Percentiles rank a stretch among this genome's conserved stretches.
Evolutionary conservation across 2,888 invertebrate species (phyloP).

Genomic region (Hyppa rectilinea): DNA sequence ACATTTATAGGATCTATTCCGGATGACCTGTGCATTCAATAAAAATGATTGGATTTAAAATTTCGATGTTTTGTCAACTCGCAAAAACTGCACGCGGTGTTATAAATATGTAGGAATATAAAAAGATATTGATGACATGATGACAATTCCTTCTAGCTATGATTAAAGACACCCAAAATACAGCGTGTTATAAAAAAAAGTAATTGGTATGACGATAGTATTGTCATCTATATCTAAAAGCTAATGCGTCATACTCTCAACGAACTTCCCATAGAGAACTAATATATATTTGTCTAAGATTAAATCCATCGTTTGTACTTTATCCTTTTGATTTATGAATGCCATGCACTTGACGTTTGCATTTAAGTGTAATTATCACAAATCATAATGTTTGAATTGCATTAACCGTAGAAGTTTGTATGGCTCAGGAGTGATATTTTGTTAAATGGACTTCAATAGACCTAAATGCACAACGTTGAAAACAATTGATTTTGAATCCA

Average conservation of each 20-base stretch:
- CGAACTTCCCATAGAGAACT: constrained; percentile 34
- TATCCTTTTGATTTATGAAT: constrained; percentile 74
- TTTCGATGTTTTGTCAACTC: not conserved
- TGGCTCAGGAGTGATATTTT: constrained; percentile 67
- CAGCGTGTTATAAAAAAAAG: not conserved
- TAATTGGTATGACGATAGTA: not conserved
- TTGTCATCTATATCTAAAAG: constrained; percentile 7
- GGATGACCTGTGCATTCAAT: not conserved
- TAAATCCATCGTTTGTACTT: constrained; percentile 66
- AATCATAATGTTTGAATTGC: constrained; percentile 81
- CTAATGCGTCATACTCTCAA: constrained; percentile 30
- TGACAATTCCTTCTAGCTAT: not conserved
- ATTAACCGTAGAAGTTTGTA: constrained; percentile 72
- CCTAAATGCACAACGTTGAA: constrained; percentile 12
- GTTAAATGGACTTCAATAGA: constrained; percentile 69
- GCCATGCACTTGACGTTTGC: constrained; percentile 73
- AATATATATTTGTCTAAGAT: constrained; percentile 58
- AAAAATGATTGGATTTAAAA: not conserved
- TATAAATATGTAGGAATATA: too few relatives aligned
- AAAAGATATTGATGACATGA: too few relatives aligned
- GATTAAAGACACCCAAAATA: not conserved
- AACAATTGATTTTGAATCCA: constrained; percentile 44
- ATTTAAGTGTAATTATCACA: constrained; percentile 82
- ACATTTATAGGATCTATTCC: not conserved
- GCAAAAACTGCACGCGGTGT: too few relatives aligned